Base-by-base conservation (phyloP, 2,888 invertebrate species). In the Ennomos quercinarius region DNA sequence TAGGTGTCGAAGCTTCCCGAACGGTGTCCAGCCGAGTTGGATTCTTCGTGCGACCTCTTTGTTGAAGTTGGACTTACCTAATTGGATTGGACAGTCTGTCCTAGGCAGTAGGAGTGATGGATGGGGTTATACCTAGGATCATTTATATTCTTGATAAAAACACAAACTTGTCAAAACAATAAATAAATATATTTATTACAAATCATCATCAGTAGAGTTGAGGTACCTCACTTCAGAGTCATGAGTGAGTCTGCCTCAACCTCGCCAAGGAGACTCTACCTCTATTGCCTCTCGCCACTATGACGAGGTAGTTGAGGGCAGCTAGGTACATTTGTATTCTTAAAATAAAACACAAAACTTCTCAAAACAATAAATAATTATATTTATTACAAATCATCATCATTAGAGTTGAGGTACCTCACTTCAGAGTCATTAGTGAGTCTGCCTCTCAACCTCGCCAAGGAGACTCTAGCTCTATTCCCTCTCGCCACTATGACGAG, bases 181-280 rank as follows among this genome's bases (percentile, higher is more conserved):
- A 49, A 13, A 45, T 52, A 58, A 42, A 44, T 50, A n/a, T 9
- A 40, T 43, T 27, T 34, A 38, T 50, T 46, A 61, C 55, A 60
- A 61, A 38, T 86, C 83, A 58, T 85, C 86, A n/a, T 78, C 72
- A 55, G 85, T 80, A 0, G 78, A 61, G 10, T 82, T 86, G 1
- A 91, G 66, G 57, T 86, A 91, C 2, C 83, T 73, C 1, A 91
- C 91, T 64, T 91, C 91, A 0, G 87, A 77, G 58, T 90, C 86
- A 8, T 74, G 47, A 0, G 49, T 47, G 5, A 64, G 51, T 0
- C 79, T 74, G 0, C 83, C 86, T 73, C 0, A 88, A 46, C n/a
- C 80, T 63, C 1, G 82, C 81, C 0, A 84, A 9, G 0, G 80
- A 79, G 2, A 77, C 71, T 44, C 76, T 60, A 9, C 83, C 71